Evolutionary conservation across 2,113 vertebrate genomes (phyloP).

Genomic region (Eulacestoma nigropectus): DNA sequence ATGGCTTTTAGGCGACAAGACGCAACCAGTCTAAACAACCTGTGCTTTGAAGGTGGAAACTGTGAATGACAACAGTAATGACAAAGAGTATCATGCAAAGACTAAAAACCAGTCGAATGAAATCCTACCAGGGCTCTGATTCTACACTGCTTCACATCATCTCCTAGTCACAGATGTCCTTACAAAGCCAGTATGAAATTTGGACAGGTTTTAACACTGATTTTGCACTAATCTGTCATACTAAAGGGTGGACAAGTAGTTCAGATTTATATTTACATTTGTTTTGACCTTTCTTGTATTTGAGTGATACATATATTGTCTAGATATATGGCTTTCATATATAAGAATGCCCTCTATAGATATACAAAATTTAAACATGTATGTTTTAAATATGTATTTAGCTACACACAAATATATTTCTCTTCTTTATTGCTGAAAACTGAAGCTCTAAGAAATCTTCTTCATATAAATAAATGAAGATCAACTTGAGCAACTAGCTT

Average conservation of each 20-base stretch:
- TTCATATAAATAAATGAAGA: constrained; percentile 74
- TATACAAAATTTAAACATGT: neutral
- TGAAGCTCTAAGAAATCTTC: constrained; percentile 53
- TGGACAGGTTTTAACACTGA: neutral
- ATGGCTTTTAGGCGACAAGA: constrained; percentile 48
- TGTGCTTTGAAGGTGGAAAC: constrained; percentile 34
- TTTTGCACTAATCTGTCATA: neutral
- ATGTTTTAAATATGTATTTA: neutral
- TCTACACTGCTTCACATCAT: neutral
- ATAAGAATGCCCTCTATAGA: neutral
- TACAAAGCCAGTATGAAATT: neutral
- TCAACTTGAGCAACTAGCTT: constrained; percentile 64
- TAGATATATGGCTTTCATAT: neutral
- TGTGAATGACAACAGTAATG: constrained; percentile 24
- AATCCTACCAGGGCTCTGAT: neutral
- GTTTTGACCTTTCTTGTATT: neutral
- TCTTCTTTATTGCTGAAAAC: constrained; percentile 48
- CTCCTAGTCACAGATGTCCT: neutral
- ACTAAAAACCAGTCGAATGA: neutral
- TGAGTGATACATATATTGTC: neutral
- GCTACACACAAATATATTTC: neutral
- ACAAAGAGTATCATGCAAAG: neutral
- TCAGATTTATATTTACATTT: neutral
- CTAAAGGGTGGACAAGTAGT: neutral
- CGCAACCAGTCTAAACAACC: constrained; percentile 36